These are phyloP conservation scores for Lepidurus packardi DNA, from an alignment of 1,140 invertebrate genomes.

Conservation along the genomic window DNA sequence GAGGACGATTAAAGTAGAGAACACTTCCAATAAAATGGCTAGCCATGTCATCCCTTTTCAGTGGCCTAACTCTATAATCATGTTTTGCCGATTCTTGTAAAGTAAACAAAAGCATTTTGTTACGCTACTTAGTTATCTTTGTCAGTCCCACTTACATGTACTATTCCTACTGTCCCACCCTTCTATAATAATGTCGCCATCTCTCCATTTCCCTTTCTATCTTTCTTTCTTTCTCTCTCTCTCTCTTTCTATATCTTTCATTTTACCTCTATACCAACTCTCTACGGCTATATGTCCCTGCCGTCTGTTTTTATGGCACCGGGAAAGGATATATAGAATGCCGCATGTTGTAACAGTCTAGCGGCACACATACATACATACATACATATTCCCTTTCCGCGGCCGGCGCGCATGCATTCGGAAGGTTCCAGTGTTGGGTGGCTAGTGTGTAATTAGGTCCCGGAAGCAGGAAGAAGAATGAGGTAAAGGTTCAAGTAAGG, in stretches of 20 bases:
- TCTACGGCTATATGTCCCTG: not conserved
- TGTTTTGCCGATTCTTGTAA: not conserved
- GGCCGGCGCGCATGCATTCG: not conserved
- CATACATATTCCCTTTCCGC: not conserved
- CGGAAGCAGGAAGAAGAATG: conserved; percentile 17
- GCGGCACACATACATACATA: not conserved
- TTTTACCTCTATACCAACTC: too few relatives aligned
- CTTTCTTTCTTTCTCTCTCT: not conserved
- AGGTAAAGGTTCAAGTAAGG: conserved; percentile 19
- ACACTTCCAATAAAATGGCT: too few relatives aligned
- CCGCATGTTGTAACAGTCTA: not conserved
- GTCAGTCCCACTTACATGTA: not conserved
- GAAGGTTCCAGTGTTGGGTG: conserved; percentile 7
- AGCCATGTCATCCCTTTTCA: not conserved
- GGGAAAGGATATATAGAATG: not conserved
- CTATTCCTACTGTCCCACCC: not conserved
- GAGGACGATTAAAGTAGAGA: too few relatives aligned
- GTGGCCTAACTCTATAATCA: not conserved
- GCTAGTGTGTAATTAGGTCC: conserved; percentile 18
- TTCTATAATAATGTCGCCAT: not conserved
- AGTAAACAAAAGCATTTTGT: not conserved
- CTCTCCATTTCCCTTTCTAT: not conserved
- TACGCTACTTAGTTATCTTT: not conserved
- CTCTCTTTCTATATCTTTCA: not conserved
- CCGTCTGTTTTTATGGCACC: not conserved